Percentiles rank a stretch among this genome's conserved stretches.
These are phyloP conservation scores for Acanthurus lineatus DNA, from an alignment of 2,797 vertebrate species.

Conservation along the genomic window DNA sequence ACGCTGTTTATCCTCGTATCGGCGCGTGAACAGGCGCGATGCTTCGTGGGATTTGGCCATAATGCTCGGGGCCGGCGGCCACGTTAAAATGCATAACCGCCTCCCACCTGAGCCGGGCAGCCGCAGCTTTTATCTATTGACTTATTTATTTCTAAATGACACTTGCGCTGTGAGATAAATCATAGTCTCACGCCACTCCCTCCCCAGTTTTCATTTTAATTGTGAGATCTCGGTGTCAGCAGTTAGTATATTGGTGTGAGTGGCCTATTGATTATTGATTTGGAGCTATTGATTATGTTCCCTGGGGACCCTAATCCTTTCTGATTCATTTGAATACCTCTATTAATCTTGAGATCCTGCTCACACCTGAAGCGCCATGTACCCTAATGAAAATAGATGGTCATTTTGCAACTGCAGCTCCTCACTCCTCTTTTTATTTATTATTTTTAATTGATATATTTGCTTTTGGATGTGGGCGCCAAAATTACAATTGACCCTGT, in stretches of 20 bases:
- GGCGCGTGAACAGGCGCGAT: slow-evolving; percentile 49
- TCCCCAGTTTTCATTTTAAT: slow-evolving; percentile 87
- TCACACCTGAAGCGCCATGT: slow-evolving; percentile 80
- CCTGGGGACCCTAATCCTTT: slow-evolving; percentile 88
- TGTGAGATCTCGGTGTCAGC: slow-evolving; percentile 90
- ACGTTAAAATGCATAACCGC: slow-evolving; percentile 84
- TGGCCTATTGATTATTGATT: slow-evolving; percentile 93
- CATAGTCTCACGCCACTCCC: slow-evolving; percentile 83
- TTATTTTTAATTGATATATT: slow-evolving; percentile 90
- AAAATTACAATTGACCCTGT: slow-evolving; percentile 87
- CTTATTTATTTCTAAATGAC: slow-evolving; percentile 88
- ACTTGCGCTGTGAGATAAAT: slow-evolving; percentile 86
- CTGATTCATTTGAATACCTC: slow-evolving; percentile 91
- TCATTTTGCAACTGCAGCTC: slow-evolving; percentile 72
- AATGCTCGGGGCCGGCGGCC: slow-evolving; percentile 61
- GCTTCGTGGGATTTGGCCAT: slow-evolving; percentile 75
- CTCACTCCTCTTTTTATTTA: slow-evolving; percentile 83
- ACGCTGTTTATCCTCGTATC: slow-evolving; percentile 71
- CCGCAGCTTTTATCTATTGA: slow-evolving; percentile 84
- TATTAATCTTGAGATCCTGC: slow-evolving; percentile 89
- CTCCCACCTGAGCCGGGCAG: slow-evolving; percentile 75
- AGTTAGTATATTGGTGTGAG: slow-evolving; percentile 92
- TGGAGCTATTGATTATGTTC: slow-evolving; percentile 86
- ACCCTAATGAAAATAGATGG: slow-evolving; percentile 89
- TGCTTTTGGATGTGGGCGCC: slow-evolving; percentile 81